Conservation (phyloP, 2,113 vertebrate species). For the Lepus europaeus region DNA sequence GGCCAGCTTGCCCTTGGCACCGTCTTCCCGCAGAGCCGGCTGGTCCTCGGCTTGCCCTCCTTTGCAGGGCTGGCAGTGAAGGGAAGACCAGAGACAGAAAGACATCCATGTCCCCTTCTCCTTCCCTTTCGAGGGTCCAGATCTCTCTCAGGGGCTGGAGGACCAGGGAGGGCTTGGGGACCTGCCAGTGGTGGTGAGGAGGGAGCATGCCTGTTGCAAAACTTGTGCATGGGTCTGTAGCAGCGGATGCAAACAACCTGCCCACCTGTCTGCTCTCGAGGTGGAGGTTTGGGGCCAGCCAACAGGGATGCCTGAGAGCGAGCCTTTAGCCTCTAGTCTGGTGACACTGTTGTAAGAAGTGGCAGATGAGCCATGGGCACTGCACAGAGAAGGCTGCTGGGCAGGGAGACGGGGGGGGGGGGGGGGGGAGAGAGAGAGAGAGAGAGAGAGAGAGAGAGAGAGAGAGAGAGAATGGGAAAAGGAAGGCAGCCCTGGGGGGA, state of each 20-base stretch:
- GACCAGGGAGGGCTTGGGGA: neutral
- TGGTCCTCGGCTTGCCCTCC: neutral
- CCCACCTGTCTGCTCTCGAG: neutral
- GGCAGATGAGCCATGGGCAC: neutral
- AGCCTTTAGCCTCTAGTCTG: neutral
- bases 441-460: no score
- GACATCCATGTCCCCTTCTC: neutral
- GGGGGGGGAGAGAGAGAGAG: neutral
- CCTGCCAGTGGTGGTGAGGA: neutral
- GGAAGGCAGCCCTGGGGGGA: neutral
- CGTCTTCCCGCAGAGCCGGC: conserved; percentile 81
- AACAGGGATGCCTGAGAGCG: neutral
- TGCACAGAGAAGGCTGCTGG: neutral
- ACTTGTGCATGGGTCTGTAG: neutral
- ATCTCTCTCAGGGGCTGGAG: neutral
- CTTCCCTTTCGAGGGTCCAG: neutral
- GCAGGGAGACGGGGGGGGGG: neutral
- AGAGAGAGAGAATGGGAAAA: neutral
- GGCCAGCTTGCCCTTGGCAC: conserved; percentile 87
- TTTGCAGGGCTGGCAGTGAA: conserved; percentile 40
- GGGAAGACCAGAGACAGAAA: neutral
- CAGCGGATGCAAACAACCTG: neutral
- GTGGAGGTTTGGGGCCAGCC: neutral
- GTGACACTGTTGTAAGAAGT: neutral
- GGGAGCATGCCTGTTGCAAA: neutral